These are phyloP conservation scores for Microchirus variegatus DNA, from an alignment of 2,797 vertebrate genomes.

Conservation along the genomic window DNA sequence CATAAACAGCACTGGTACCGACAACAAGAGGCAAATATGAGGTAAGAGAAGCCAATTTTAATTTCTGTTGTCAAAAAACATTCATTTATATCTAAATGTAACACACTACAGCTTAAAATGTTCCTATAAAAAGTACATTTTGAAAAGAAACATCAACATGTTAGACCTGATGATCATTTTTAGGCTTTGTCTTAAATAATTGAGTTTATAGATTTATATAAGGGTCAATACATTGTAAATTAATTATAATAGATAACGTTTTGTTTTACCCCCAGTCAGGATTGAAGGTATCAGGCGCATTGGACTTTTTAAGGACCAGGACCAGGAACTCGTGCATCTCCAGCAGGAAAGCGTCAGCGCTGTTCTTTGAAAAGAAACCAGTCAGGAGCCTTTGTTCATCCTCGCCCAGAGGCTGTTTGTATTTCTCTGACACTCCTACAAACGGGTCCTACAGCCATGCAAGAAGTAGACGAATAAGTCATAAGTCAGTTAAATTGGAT, in stretches of 20 bases:
- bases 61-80: too few relatives aligned
- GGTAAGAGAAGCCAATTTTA: too few relatives aligned
- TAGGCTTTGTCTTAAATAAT: neutral
- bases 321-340: slow-evolving; percentile 93
- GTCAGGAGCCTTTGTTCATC: slow-evolving; percentile 76
- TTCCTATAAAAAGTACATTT: too few relatives aligned
- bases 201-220: neutral
- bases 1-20: too few relatives aligned
- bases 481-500: neutral
- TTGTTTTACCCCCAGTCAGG: slow-evolving; percentile 86
- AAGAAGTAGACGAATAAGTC: neutral
- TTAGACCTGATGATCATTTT: too few relatives aligned
- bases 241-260: neutral
- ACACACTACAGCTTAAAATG: too few relatives aligned
- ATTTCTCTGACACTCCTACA: slow-evolving; percentile 73
- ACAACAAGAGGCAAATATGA: too few relatives aligned
- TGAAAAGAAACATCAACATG: too few relatives aligned
- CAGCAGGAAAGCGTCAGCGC: slow-evolving; percentile 86
- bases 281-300: slow-evolving; percentile 69
- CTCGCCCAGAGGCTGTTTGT: slow-evolving; percentile 79
- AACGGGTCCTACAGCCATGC: slow-evolving; percentile 88
- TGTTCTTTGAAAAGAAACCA: slow-evolving; percentile 82
- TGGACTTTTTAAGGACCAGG: slow-evolving; percentile 81
- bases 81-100: too few relatives aligned
- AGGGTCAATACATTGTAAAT: neutral